These are phyloP conservation scores for Iguana delicatissima DNA, from an alignment of 2,797 vertebrate genomes.

Conservation along the genomic window DNA sequence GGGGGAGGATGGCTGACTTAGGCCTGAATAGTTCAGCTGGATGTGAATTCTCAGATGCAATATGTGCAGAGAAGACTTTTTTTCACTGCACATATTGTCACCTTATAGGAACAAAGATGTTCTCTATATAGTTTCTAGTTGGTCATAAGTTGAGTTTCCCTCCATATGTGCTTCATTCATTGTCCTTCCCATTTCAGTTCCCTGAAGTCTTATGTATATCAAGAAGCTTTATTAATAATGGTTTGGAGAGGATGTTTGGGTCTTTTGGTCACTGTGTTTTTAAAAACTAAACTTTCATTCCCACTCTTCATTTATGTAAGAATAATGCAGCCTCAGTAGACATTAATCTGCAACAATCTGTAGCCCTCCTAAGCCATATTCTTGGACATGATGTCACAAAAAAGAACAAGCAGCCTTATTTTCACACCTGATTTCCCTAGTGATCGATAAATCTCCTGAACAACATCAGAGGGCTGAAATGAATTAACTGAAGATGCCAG, in stretches of 20 bases:
- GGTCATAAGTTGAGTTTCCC: too few species aligned
- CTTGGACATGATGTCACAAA: not conserved
- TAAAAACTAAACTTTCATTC: slow-evolving; percentile 41
- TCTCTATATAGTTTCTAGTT: too few species aligned
- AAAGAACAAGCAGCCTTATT: not conserved
- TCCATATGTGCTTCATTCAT: too few species aligned
- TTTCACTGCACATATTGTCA: too few species aligned
- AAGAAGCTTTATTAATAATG: too few species aligned
- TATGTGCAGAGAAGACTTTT: too few species aligned
- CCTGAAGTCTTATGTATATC: too few species aligned
- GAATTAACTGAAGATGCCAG: slow-evolving; percentile 42
- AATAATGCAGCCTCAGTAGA: slow-evolving; percentile 24
- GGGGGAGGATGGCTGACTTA: too few species aligned
- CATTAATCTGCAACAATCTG: slow-evolving; percentile 39
- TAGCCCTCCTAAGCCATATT: not conserved
- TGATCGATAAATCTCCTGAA: slow-evolving; percentile 34
- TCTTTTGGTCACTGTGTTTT: slow-evolving; percentile 30
- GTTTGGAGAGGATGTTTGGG: not conserved
- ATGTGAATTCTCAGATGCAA: too few species aligned
- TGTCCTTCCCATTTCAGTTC: too few species aligned
- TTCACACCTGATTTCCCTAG: slow-evolving; percentile 18
- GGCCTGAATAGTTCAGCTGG: too few species aligned
- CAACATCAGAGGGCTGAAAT: slow-evolving; percentile 16
- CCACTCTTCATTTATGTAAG: slow-evolving; percentile 2
- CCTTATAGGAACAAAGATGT: too few species aligned